Evolutionary conservation across 1,140 invertebrate species (phyloP).

Genomic region (Zaprionus africanus): DNA sequence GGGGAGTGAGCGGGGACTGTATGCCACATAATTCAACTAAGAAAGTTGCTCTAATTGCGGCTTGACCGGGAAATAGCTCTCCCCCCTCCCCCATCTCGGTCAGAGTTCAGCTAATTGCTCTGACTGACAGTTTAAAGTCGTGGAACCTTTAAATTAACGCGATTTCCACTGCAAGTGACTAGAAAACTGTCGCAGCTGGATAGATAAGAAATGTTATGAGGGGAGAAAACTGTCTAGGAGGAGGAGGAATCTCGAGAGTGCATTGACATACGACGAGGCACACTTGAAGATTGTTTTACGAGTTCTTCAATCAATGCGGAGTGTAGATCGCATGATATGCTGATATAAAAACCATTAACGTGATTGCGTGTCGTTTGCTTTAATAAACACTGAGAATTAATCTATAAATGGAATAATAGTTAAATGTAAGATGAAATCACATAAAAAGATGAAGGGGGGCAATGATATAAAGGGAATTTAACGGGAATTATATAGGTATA

Average conservation of each 20-base stretch:
- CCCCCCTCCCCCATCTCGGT: conserved; percentile 19
- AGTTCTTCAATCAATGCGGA: neutral
- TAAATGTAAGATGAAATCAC: too few relatives aligned
- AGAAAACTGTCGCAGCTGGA: conserved; percentile 19
- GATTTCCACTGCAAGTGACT: neutral
- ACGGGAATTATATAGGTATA: too few relatives aligned
- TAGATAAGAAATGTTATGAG: conserved; percentile 24
- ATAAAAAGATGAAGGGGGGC: too few relatives aligned
- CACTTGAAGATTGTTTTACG: conserved; percentile 1
- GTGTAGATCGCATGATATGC: neutral
- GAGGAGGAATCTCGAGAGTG: neutral
- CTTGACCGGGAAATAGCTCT: neutral
- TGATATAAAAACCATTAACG: conserved; percentile 9
- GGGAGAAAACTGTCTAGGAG: neutral
- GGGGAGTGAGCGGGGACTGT: neutral
- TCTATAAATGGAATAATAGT: neutral
- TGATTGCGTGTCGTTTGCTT: conserved; percentile 1
- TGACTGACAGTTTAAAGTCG: conserved; percentile 62
- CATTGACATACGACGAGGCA: neutral
- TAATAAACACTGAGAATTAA: neutral
- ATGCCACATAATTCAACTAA: conserved; percentile 49
- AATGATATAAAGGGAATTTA: too few relatives aligned
- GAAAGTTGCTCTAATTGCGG: conserved; percentile 50
- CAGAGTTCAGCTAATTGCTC: conserved; percentile 72
- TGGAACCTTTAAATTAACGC: conserved; percentile 70